Evolutionary conservation across 2,888 invertebrate genomes (phyloP).

Genomic region (Diachrysia chrysitis): DNA sequence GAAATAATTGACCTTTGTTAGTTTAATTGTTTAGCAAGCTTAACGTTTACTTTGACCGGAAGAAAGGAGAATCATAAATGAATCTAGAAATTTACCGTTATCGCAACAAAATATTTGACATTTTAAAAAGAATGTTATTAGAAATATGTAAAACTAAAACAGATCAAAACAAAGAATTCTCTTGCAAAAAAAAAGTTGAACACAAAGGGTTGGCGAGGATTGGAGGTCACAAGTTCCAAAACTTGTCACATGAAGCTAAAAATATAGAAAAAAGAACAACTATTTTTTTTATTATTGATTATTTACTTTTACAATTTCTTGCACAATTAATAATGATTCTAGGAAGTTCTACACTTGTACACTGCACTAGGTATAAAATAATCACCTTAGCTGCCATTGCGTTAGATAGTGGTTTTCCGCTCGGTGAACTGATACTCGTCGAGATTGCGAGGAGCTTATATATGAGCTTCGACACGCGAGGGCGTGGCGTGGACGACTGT

Average conservation of each 20-base stretch:
- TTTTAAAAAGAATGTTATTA: too few relatives aligned
- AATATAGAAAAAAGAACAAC: too few relatives aligned
- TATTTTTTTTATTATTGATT: too few relatives aligned
- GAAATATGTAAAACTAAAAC: too few relatives aligned
- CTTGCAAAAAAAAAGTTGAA: too few relatives aligned
- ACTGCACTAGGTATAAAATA: constrained; percentile 63
- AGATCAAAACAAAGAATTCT: too few relatives aligned
- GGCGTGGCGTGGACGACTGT: constrained; percentile 75
- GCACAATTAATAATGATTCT: constrained; percentile 9
- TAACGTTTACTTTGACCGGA: background rate
- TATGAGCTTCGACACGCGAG: constrained; percentile 75
- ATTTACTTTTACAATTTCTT: background rate
- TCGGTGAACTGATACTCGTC: constrained; percentile 81
- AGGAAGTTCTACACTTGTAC: constrained; percentile 30
- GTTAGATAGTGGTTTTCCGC: constrained; percentile 75
- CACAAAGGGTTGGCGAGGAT: too few relatives aligned
- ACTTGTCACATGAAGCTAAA: too few relatives aligned
- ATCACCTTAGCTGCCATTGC: constrained; percentile 87
- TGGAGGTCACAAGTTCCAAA: too few relatives aligned
- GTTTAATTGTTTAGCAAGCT: background rate
- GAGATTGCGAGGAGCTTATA: constrained; percentile 76
- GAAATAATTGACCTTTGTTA: constrained; percentile 38
- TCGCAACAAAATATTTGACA: too few relatives aligned
- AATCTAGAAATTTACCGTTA: too few relatives aligned
- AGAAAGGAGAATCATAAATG: background rate